These are phyloP conservation scores for Pseudochaenichthys georgianus DNA, from an alignment of 2,797 vertebrate species.

Conservation along the genomic window DNA sequence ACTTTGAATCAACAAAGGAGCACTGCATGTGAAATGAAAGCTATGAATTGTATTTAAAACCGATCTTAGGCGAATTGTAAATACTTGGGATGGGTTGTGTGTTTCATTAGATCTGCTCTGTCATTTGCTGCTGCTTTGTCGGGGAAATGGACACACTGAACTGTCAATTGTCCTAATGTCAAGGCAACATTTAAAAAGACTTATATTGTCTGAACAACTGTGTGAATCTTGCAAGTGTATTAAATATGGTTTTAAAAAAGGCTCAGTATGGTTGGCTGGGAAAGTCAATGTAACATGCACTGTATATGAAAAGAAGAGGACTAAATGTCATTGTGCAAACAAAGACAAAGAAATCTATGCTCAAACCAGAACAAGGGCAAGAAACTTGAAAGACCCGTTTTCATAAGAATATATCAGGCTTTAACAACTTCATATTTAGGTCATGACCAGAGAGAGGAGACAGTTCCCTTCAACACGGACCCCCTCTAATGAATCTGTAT, in stretches of 20 bases:
- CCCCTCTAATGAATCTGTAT: constrained; percentile 17
- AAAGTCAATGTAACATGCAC: not conserved
- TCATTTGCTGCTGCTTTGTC: constrained; percentile 9
- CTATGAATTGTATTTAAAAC: constrained; percentile 44
- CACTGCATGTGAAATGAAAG: constrained; percentile 35
- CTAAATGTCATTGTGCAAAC: not conserved
- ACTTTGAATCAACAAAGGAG: constrained; percentile 12
- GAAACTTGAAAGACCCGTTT: constrained; percentile 8
- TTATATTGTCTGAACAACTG: too few relatives aligned
- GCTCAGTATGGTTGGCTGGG: not conserved
- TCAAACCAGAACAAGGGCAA: constrained; percentile 4
- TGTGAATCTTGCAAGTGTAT: too few relatives aligned
- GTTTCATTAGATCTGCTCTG: not conserved
- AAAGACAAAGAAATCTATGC: not conserved
- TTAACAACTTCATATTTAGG: constrained; percentile 24
- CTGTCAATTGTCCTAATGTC: not conserved
- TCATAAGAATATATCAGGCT: not conserved
- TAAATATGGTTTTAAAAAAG: not conserved
- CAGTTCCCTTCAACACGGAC: constrained; percentile 30
- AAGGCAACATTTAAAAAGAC: not conserved
- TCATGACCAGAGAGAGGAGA: constrained; percentile 11
- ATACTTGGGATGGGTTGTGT: constrained; percentile 11
- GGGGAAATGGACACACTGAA: not conserved
- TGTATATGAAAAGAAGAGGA: not conserved
- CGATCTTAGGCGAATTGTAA: constrained; percentile 28